Evolutionary conservation across 2,797 vertebrate species (phyloP).

Genomic region (Xenopus petersii): DNA sequence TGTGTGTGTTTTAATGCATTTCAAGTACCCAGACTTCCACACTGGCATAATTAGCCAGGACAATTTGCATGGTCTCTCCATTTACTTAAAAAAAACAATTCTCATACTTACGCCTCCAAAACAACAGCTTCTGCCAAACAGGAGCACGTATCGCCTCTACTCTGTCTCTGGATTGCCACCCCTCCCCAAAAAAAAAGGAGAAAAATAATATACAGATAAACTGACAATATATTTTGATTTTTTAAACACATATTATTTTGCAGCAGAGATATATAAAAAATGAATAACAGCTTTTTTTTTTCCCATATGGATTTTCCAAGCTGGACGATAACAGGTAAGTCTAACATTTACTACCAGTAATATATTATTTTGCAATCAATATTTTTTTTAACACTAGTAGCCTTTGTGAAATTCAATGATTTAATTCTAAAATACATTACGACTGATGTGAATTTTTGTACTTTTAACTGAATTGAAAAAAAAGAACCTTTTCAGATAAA

Average conservation of each 20-base stretch:
- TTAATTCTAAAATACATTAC: too few species aligned
- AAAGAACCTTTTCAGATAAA: too few species aligned
- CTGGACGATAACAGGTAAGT: neutral
- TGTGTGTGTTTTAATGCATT: conserved; percentile 38
- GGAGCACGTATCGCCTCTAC: conserved; percentile 9
- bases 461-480: too few species aligned
- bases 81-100: conserved; percentile 44
- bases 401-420: too few species aligned
- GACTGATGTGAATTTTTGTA: too few species aligned
- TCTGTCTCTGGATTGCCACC: conserved; percentile 3
- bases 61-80: conserved; percentile 40
- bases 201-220: neutral
- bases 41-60: conserved; percentile 38
- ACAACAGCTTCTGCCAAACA: conserved; percentile 29
- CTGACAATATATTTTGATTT: neutral
- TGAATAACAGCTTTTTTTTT: neutral
- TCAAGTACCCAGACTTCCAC: conserved; percentile 39
- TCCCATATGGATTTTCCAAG: neutral
- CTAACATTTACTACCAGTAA: neutral
- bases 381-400: too few species aligned
- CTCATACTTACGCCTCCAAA: conserved; percentile 38
- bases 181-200: neutral
- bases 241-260: too few species aligned
- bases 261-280: too few species aligned
- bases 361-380: too few species aligned